Evolutionary conservation across 1,140 invertebrate genomes (phyloP).

Genomic region (Cryptotermes secundus): DNA sequence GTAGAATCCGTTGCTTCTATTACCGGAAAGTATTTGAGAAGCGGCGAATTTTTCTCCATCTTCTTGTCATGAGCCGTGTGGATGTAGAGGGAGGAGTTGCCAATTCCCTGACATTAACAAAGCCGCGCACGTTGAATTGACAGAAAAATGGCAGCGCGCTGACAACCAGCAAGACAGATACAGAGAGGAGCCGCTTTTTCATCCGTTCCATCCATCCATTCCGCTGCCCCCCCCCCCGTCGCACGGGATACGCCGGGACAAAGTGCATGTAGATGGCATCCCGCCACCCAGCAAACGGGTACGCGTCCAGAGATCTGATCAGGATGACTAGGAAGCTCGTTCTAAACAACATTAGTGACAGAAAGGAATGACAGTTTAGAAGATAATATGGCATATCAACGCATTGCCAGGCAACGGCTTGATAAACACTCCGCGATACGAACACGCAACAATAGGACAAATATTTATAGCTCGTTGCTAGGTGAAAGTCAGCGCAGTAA

Average conservation of each 20-base stretch:
- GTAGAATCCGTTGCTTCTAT: background rate
- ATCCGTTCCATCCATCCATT: background rate
- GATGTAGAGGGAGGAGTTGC: background rate
- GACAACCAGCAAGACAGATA: background rate
- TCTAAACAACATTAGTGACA: too few species aligned
- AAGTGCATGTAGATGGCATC: background rate
- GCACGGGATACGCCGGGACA: background rate
- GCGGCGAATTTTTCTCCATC: background rate
- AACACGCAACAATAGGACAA: too few species aligned
- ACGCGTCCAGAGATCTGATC: too few species aligned
- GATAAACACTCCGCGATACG: too few species aligned
- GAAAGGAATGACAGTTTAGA: too few species aligned
- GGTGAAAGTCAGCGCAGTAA: too few species aligned
- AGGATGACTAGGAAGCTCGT: too few species aligned
- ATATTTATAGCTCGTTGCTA: too few species aligned
- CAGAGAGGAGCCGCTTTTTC: background rate
- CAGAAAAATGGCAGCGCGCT: background rate
- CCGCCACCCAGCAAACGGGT: too few species aligned
- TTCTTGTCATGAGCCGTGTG: background rate
- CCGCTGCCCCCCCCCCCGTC: background rate
- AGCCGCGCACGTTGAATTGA: background rate
- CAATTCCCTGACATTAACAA: slow-evolving; percentile 7
- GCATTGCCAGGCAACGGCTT: too few species aligned
- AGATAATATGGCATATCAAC: too few species aligned
- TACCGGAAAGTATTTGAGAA: background rate